Percentiles rank a stretch among this genome's conserved stretches.
These are phyloP conservation scores for Alaudala cheleensis DNA, from an alignment of 2,113 vertebrate species.

Conservation along the genomic window DNA sequence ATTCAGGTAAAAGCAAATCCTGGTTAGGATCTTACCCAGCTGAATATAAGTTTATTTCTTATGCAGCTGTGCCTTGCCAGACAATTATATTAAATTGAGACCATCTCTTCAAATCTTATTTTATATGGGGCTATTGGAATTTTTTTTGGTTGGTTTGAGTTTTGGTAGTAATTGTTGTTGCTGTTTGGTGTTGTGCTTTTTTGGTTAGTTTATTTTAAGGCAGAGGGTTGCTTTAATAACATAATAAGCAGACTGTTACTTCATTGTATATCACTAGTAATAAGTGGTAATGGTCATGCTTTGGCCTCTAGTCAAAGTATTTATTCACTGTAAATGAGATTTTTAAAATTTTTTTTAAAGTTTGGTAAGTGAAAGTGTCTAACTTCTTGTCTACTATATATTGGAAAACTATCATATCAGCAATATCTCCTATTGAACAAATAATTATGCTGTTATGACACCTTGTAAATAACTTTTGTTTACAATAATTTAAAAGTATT, in stretches of 20 bases:
- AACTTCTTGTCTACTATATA: neutral
- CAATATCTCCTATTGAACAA: neutral
- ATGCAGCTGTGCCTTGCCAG: neutral
- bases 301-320: neutral
- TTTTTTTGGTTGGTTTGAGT: neutral
- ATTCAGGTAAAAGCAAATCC: neutral
- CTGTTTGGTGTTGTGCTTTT: neutral
- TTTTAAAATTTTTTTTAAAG: neutral
- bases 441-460: neutral
- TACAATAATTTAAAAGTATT: neutral
- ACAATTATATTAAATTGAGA: neutral
- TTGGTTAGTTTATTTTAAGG: neutral
- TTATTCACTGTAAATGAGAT: neutral
- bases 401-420: neutral
- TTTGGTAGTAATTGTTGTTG: neutral
- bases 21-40: neutral
- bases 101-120: neutral
- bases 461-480: neutral
- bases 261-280: neutral
- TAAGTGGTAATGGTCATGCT: neutral
- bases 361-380: accelerated
- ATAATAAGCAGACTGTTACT: neutral
- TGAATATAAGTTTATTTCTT: neutral
- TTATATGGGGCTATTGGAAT: accelerated
- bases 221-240: neutral